A percentile compares a stretch with the other conserved stretches of the same genome.
Evolutionary conservation across 2,797 vertebrate species (phyloP).

Genomic region (Thaleichthys pacificus): DNA sequence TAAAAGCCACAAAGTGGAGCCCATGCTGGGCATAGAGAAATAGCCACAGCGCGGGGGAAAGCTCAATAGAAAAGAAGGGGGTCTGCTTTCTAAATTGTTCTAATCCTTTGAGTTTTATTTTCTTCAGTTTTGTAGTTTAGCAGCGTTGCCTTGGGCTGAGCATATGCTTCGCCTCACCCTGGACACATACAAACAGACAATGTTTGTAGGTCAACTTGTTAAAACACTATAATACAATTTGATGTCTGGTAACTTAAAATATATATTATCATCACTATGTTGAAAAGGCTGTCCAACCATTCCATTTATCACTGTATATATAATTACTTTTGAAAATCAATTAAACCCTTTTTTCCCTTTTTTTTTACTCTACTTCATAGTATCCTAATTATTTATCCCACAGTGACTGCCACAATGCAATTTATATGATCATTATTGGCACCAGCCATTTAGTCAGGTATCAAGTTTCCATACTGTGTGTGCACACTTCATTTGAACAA

Average conservation of each 20-base stretch:
- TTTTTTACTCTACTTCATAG: constrained; percentile 58
- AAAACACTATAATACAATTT: background rate
- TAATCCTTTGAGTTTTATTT: constrained; percentile 95
- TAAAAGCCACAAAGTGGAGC: constrained; percentile 95
- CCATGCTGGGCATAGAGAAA: constrained; percentile 91
- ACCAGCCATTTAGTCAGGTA: constrained; percentile 77
- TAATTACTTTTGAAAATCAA: constrained; percentile 55
- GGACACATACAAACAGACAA: constrained; percentile 42
- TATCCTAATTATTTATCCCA: constrained; percentile 76
- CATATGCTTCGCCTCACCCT: constrained; percentile 48
- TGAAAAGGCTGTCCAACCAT: background rate
- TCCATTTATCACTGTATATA: constrained; percentile 18
- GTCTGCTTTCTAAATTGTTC: constrained; percentile 88
- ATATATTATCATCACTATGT: background rate
- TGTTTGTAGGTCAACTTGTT: constrained; percentile 10
- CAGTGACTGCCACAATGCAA: constrained; percentile 70
- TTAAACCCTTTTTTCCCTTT: constrained; percentile 42
- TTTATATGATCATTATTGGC: constrained; percentile 76
- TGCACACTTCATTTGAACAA: constrained; percentile 86
- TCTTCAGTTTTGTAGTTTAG: constrained; percentile 81
- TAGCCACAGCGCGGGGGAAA: constrained; percentile 87
- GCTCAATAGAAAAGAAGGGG: constrained; percentile 85
- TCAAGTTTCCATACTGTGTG: constrained; percentile 80
- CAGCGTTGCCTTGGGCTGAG: constrained; percentile 65
- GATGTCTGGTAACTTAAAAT: background rate